Base-by-base conservation (phyloP, 2,113 vertebrate genomes). In the Lipophrys pholis region DNA sequence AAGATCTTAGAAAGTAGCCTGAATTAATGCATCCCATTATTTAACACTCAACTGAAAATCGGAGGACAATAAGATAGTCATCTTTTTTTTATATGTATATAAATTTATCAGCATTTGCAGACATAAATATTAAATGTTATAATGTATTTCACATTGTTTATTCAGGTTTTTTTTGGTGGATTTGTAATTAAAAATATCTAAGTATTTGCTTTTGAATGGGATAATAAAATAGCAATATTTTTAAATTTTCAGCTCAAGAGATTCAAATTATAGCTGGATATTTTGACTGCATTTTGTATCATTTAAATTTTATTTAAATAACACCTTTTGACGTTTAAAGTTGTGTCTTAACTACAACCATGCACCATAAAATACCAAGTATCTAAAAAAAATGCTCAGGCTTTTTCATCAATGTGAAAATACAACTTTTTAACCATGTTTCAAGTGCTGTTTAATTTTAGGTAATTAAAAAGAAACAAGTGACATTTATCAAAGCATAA, bases 1-100 rank as follows among this genome's bases (percentile, higher is more conserved):
- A 35, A 58, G 63, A 62, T 69, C 42, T 30, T 39, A 8, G n/a
- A 41, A 51, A 39, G 39, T 35, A 63, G 51, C 40, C n/a, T 43
- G 38, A 60, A 53, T 52, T 11, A 40, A 45, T 63, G 61, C 52
- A 50, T 17, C 56, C 70, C 36, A 39, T 15, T 14, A 36, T 61
- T 80, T 65, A 41, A 52, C 38, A 53, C 17, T 59, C 30, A 61
- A 48, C 42, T 61, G 54, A 70, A 70, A 79, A 69, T 62, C 36
- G 46, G 73, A 68, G 70, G 43, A 60, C 52, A 30, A 45, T 41
- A 9, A 53, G 17, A 10, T 50, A 38, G 55, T 52, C n/a, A 64
- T 42, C 8, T 38, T 8, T 48, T 42, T 17, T 30, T 30, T 30
- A 2, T 30, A 2, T 30, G 4, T 4, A 30, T 30, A 30, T 30